phyloP scores from a whole-genome alignment of 2,113 vertebrate genomes.

The Pteronura brasiliensis region DNA sequence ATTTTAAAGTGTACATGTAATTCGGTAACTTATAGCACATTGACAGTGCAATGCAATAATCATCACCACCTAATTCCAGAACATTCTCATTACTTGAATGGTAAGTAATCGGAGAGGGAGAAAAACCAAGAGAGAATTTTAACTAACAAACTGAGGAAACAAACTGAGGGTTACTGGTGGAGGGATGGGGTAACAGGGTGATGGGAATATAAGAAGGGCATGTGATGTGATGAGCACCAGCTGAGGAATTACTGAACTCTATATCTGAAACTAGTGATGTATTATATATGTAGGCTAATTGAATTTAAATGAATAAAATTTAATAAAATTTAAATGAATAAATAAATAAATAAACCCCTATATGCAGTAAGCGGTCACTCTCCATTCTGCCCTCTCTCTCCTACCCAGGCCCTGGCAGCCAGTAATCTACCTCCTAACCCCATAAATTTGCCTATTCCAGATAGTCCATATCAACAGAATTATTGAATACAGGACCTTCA shows the following conservation, averaged over 20 bases:
- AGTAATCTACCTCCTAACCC: background rate
- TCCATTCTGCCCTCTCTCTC: background rate
- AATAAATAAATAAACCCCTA: background rate
- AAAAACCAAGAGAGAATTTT: background rate
- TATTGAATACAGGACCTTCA: background rate
- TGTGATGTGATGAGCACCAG: background rate
- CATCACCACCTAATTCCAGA: background rate
- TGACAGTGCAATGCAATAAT: background rate
- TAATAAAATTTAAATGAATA: no score
- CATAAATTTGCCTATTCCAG: background rate
- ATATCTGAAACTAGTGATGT: background rate
- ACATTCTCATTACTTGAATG: background rate
- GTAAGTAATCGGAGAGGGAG: background rate
- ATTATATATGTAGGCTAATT: background rate
- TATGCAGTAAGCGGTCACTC: background rate
- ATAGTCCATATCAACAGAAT: background rate
- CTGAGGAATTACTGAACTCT: background rate
- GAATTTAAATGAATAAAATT: background rate
- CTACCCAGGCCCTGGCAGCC: background rate
- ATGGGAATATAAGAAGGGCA: background rate
- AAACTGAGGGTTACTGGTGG: background rate
- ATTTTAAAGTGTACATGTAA: background rate
- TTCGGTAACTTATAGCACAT: background rate
- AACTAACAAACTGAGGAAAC: background rate
- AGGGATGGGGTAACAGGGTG: background rate